Evolutionary conservation across 2,888 invertebrate species (phyloP), one percentile per base, ranked within the genome.

Genomic region (Parnassius orleans): DNA sequence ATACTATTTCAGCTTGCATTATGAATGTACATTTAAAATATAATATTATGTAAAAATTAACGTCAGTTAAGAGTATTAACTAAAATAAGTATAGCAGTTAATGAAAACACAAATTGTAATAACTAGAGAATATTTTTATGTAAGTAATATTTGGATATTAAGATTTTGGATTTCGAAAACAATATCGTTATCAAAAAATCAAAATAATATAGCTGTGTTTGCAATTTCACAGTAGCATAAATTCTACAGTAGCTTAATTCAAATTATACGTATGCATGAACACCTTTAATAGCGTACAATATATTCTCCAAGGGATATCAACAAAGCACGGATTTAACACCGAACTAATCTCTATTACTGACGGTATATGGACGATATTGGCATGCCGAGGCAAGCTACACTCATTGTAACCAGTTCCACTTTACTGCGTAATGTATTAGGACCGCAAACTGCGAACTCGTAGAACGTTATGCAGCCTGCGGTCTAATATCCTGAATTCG

Each of bases 401-500:
- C 47, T 5, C 15, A 55, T 57, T 60, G 65, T 60, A 61, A 60
- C 46, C 47, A 53, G 24, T 50, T 58, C 55, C 56, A 53, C 14
- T 43, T 50, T n/a, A 15, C 41, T 64, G 65, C 24, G 65, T 60
- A 67, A 71, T 67, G 65, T 69, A 70, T 71, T 68, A 66, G 65
- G 57, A 66, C 66, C 68, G 61, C 69, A 72, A 65, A 60, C 63
- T 69, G 65, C 69, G 66, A 69, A 71, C 66, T 66, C 66, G 65
- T 59, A 53, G 43, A 53, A 61, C 61, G 58, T 66, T 69, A 65
- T 68, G 66, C 65, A 65, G 67, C 54, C 63, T 65, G 57, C 66
- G 68, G 68, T 75, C 70, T 72, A 60, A 63, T 61, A 33, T 52
- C 60, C 48, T 53, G 43, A 60, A 57, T 57, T 53, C 60, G 47